Base-by-base conservation (phyloP, 2,888 invertebrate genomes). In the Pandemis heparana region DNA sequence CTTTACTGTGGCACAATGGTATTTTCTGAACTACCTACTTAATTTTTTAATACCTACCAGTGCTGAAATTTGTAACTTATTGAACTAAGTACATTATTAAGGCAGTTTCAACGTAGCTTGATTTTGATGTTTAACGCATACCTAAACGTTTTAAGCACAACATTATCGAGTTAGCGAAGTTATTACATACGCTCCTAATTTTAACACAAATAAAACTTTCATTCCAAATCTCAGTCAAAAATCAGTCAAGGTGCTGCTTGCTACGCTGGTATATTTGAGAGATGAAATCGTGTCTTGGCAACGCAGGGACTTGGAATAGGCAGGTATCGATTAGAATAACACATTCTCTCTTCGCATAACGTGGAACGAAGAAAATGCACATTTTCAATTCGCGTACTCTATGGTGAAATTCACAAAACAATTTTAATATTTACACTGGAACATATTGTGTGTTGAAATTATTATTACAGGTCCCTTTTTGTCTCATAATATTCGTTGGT, bases 281-380 rank as follows among this genome's bases (percentile, higher is more conserved):
- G 14, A 69, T 9, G 51, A 61, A 61, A 70, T n/a, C 60, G 56
- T 53, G n/a, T 56, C 39, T 72, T 68, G 62, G 72, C 72, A 67
- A 10, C 38, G n/a, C n/a, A 62, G 43, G 63, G 67, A 72, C 18
- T 72, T 18, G 38, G 46, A 72, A 72, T 68, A 72, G 67, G 72
- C 46, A 68, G 56, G 62, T 67, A 72, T 67, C 67, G 67, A 68
- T 72, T 68, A 68, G 62, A 72, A 72, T 63, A 72, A 72, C 66
- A 68, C 39, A 63, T 56, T 62, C 56, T 9, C 43, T 18, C 18
- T 61, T 14, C 61, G 61, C 41, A n/a, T 38, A 72, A 72, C 43
- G 16, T 43, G 53, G 18, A 48, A 61, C 60, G 53, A 67, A 32
- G 53, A 23, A 61, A 62, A 53, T n/a, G 18, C 32, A 41, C 41